Conservation (phyloP, 1,140 invertebrate species). For the Saxidomus purpurata region DNA sequence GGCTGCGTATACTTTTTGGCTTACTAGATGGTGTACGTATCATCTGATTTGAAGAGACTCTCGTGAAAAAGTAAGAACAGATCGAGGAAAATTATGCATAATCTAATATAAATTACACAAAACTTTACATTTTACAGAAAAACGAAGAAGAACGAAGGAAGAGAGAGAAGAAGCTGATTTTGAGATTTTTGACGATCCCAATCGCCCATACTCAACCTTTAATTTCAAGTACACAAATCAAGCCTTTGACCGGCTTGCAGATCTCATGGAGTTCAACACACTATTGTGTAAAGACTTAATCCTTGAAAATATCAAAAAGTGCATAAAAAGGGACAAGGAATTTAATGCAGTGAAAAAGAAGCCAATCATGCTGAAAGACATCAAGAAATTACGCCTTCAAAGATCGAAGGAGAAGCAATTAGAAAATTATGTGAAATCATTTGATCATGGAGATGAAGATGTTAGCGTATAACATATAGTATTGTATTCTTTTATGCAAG, state of each 20-base stretch:
- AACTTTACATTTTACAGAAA: conserved; percentile 65
- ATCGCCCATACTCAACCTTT: conserved; percentile 86
- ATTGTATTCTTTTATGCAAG: no score
- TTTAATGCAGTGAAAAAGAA: conserved; percentile 66
- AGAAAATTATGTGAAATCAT: conserved; percentile 71
- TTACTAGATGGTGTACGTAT: no score
- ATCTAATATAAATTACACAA: no score
- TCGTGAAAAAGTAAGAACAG: no score
- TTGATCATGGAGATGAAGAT: conserved; percentile 70
- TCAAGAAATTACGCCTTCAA: conserved; percentile 72
- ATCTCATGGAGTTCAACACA: conserved; percentile 87
- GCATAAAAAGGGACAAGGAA: conserved; percentile 66
- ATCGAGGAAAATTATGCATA: no score
- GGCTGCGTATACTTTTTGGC: no score
- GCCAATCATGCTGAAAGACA: conserved; percentile 78
- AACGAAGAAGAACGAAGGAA: conserved; percentile 85
- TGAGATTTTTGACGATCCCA: conserved; percentile 86
- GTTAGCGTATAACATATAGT: conserved; percentile 9
- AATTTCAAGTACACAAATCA: conserved; percentile 86
- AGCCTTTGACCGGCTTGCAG: conserved; percentile 85
- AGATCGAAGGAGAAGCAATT: conserved; percentile 71
- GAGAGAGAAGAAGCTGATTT: conserved; percentile 87
- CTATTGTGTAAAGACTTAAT: conserved; percentile 83
- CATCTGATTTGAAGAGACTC: no score
- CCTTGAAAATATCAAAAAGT: conserved; percentile 71